A percentile compares a stretch with the other conserved stretches of the same genome.
Conservation (phyloP, 2,888 invertebrate genomes). For the Amiota communis region DNA sequence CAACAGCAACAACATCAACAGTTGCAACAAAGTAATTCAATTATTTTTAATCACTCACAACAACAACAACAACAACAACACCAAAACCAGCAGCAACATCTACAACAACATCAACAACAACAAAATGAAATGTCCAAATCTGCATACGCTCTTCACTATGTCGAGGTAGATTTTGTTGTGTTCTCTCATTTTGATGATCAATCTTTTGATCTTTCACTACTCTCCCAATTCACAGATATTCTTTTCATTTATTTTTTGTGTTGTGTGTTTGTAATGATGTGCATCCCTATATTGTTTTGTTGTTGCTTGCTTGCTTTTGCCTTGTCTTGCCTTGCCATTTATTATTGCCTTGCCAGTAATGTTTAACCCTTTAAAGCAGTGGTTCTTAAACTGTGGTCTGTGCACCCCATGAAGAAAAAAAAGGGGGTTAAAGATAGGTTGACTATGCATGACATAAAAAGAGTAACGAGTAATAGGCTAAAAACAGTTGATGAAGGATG, state of each 20-base stretch:
- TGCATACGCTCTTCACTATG: constrained; percentile 67
- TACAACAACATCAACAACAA: constrained; percentile 57
- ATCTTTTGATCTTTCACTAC: constrained; percentile 23
- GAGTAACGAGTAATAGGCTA: too few species aligned
- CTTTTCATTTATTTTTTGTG: background rate
- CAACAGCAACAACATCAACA: constrained; percentile 40
- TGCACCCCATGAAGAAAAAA: too few species aligned
- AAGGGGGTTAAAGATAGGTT: too few species aligned
- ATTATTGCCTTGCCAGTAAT: background rate
- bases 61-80: constrained; percentile 50
- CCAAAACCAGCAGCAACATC: constrained; percentile 37
- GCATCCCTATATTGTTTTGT: constrained; percentile 12
- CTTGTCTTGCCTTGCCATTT: constrained; percentile 38
- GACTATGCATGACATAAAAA: too few species aligned
- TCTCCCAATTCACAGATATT: background rate
- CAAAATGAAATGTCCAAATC: constrained; percentile 72
- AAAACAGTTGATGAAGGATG: too few species aligned
- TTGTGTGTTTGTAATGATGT: background rate
- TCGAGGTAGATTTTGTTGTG: constrained; percentile 69
- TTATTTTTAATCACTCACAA: constrained; percentile 65
- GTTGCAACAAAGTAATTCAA: constrained; percentile 66
- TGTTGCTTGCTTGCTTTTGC: constrained; percentile 32
- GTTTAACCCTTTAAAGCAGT: constrained; percentile 2
- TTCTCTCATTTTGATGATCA: constrained; percentile 28
- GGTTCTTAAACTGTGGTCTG: background rate